Evolutionary conservation across 2,888 invertebrate genomes (phyloP).

Genomic region (Flabesymbios commensalis): DNA sequence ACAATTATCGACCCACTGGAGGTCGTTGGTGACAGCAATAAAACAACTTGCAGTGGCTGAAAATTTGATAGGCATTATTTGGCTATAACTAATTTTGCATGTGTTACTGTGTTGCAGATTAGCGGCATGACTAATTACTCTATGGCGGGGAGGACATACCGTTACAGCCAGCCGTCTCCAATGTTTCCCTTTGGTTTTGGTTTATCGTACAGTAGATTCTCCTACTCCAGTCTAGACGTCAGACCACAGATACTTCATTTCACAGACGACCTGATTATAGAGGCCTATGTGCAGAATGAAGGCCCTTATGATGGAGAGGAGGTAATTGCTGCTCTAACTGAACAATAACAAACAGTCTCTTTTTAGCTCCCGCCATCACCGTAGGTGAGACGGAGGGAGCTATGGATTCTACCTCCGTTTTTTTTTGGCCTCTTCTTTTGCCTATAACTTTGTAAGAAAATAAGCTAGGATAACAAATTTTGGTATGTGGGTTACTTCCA

Average conservation of each 20-base stretch:
- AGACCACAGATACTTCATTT: slow-evolving; percentile 15
- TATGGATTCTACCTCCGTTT: too few species aligned
- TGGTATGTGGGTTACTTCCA: too few species aligned
- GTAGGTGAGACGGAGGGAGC: too few species aligned
- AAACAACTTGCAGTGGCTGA: too few species aligned
- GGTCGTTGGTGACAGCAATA: too few species aligned
- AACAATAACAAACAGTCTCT: neutral
- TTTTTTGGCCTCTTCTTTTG: too few species aligned
- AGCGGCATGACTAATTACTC: slow-evolving; percentile 36
- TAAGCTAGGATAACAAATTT: too few species aligned
- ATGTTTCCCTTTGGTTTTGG: slow-evolving; percentile 40
- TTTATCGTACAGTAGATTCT: slow-evolving; percentile 31
- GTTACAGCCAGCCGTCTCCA: slow-evolving; percentile 46
- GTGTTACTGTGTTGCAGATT: slow-evolving; percentile 26
- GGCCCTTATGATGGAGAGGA: slow-evolving; percentile 45
- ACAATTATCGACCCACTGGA: too few species aligned
- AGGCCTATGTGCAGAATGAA: slow-evolving; percentile 39
- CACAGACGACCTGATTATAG: slow-evolving; percentile 32
- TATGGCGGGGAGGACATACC: slow-evolving; percentile 52
- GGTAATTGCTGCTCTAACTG: slow-evolving; percentile 31
- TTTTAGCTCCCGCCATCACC: neutral
- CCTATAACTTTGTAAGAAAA: too few species aligned
- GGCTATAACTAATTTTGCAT: neutral
- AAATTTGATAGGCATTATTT: neutral
- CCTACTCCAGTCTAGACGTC: slow-evolving; percentile 16